These are phyloP conservation scores for Dipodomys spectabilis DNA, from an alignment of 2,113 vertebrate genomes.

Conservation along the genomic window DNA sequence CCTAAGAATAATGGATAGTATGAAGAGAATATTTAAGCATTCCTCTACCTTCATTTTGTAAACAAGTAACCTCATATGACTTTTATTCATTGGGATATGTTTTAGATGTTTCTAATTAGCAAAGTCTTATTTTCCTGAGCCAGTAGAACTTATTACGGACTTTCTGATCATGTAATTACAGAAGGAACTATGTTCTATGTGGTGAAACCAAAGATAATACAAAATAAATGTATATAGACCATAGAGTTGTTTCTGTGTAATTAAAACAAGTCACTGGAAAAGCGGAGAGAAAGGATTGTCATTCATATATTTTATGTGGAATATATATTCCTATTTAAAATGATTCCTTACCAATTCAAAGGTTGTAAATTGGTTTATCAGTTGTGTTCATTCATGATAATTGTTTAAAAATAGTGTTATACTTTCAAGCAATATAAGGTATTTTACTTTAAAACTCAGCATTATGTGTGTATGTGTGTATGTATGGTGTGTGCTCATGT, in stretches of 20 bases:
- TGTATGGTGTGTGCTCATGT: no score
- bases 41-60: background rate
- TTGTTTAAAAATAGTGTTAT: conserved; percentile 10
- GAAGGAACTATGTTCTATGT: conserved; percentile 6
- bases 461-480: no score
- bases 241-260: background rate
- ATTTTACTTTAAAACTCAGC: background rate
- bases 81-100: background rate
- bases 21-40: conserved; percentile 24
- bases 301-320: conserved; percentile 7
- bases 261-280: conserved; percentile 13
- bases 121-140: background rate
- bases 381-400: conserved; percentile 22
- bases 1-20: background rate
- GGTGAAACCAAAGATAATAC: background rate
- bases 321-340: background rate
- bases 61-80: background rate
- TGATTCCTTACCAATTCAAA: background rate
- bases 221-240: background rate
- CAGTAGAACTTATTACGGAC: background rate
- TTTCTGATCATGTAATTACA: background rate
- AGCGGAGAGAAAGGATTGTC: conserved; percentile 1
- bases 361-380: background rate
- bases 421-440: conserved; percentile 9
- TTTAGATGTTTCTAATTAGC: background rate